These are phyloP conservation scores for Drosophila niveifrons DNA, from an alignment of 2,888 invertebrate species.

Conservation along the genomic window DNA sequence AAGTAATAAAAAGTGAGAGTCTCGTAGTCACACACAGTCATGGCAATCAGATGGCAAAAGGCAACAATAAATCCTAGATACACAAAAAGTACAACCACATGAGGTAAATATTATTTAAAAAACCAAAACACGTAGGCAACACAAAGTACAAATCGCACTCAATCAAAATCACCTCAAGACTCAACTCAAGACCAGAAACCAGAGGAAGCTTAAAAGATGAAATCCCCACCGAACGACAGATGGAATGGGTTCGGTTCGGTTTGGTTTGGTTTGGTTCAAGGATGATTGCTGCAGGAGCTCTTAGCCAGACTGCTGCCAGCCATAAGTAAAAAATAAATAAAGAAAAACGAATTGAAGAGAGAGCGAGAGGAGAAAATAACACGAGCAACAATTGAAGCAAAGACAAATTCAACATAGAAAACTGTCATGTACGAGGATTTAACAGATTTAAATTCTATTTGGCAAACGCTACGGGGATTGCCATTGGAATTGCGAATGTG, in stretches of 20 bases:
- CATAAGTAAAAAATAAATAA: conserved; percentile 62
- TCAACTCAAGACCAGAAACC: conserved; percentile 53
- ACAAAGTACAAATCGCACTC: conserved; percentile 79
- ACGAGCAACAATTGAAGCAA: conserved; percentile 47
- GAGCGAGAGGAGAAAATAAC: conserved; percentile 8
- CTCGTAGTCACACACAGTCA: conserved; percentile 10
- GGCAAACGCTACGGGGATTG: conserved; percentile 52
- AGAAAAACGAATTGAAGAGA: conserved; percentile 10
- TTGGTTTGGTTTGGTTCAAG: conserved; percentile 6
- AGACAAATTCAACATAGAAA: conserved; percentile 63
- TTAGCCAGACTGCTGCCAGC: conserved; percentile 27
- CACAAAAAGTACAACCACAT: conserved; percentile 51
- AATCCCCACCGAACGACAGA: conserved; percentile 41
- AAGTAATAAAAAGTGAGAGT: conserved; percentile 64
- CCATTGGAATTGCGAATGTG: background rate
- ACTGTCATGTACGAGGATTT: conserved; percentile 79
- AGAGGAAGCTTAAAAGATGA: conserved; percentile 66
- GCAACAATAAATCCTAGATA: conserved; percentile 65
- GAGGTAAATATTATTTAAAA: conserved; percentile 78
- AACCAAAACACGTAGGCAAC: conserved; percentile 76
- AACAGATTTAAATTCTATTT: conserved; percentile 81
- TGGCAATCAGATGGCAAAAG: conserved; percentile 57
- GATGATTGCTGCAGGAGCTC: conserved; percentile 24
- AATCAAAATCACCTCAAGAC: conserved; percentile 73
- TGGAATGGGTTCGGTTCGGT: too few species aligned